A percentile compares a stretch with the other conserved stretches of the same genome.
Evolutionary conservation across 2,113 vertebrate genomes (phyloP).

Genomic region (Rattus rattus): DNA sequence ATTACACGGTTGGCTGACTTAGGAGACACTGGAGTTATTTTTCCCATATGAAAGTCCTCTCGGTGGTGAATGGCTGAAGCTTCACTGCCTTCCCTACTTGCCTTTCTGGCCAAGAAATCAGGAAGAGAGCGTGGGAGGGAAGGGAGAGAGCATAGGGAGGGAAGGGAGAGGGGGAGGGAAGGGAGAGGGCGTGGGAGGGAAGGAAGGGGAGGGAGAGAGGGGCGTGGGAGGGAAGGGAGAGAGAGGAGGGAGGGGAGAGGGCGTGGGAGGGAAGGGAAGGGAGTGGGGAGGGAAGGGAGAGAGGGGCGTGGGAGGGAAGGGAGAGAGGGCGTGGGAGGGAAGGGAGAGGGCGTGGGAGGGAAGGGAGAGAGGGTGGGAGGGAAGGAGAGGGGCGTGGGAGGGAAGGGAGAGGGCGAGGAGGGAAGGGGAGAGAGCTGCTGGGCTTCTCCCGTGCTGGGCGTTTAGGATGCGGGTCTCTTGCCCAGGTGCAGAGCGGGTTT

Average conservation of each 20-base stretch:
- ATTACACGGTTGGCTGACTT: not conserved
- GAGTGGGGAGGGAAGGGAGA: rapidly evolving
- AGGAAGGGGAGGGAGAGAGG: rapidly evolving
- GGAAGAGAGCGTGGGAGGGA: too few relatives aligned
- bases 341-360: rapidly evolving
- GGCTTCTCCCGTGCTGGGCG: not conserved
- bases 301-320: too few relatives aligned
- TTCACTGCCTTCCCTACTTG: not conserved
- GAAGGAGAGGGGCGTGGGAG: too few relatives aligned
- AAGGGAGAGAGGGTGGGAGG: too few relatives aligned
- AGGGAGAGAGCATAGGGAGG: too few relatives aligned
- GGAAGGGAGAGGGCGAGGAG: too few relatives aligned
- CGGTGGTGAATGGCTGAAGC: not conserved
- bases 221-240: too few relatives aligned
- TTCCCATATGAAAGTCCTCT: not conserved
- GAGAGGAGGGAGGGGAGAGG: too few relatives aligned
- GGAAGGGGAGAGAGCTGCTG: rapidly evolving
- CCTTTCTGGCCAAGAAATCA: not conserved
- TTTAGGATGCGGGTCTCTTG: not conserved
- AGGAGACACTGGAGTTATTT: not conserved
- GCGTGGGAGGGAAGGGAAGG: too few relatives aligned
- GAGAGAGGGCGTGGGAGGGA: too few relatives aligned
- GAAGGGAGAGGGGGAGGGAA: too few relatives aligned
- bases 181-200: too few relatives aligned
- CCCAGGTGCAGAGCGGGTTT: not conserved